Conservation (phyloP, 2,888 invertebrate species). For the Corythucha ciliata region DNA sequence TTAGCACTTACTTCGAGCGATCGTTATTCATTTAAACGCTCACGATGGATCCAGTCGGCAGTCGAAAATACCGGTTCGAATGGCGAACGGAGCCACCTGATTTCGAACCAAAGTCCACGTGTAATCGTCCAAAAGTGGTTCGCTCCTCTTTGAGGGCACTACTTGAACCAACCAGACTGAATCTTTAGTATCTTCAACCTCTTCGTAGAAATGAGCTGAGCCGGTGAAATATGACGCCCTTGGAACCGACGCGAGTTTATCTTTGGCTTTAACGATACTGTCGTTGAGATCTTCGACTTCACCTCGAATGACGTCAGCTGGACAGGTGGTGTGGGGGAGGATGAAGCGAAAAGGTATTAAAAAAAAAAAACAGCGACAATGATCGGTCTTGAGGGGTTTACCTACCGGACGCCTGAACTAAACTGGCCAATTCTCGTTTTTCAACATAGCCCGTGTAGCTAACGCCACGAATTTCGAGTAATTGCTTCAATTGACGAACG, state of each 20-base stretch:
- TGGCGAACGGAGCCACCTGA: slow-evolving; percentile 43
- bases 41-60: slow-evolving; percentile 41
- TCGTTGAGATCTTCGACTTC: slow-evolving; percentile 35
- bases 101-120: slow-evolving; percentile 43
- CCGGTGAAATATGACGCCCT: slow-evolving; percentile 35
- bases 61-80: slow-evolving; percentile 44
- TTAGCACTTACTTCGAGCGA: background rate
- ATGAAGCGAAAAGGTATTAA: background rate
- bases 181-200: slow-evolving; percentile 47
- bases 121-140: slow-evolving; percentile 38
- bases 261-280: slow-evolving; percentile 19
- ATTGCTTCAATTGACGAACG: slow-evolving; percentile 37
- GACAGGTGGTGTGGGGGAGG: slow-evolving; percentile 24
- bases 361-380: background rate
- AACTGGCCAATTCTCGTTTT: slow-evolving; percentile 37
- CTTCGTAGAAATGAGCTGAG: slow-evolving; percentile 37
- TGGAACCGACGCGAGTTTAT: slow-evolving; percentile 26
- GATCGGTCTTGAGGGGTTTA: background rate
- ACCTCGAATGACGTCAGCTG: slow-evolving; percentile 35
- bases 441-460: slow-evolving; percentile 38
- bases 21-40: background rate
- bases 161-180: slow-evolving; percentile 48
- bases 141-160: slow-evolving; percentile 35
- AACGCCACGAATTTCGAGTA: slow-evolving; percentile 37
- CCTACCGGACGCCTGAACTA: slow-evolving; percentile 37